Evolutionary conservation across 2,113 vertebrate genomes (phyloP), one percentile per base, ranked within the genome.

Genomic region (Sebastes fasciatus): DNA sequence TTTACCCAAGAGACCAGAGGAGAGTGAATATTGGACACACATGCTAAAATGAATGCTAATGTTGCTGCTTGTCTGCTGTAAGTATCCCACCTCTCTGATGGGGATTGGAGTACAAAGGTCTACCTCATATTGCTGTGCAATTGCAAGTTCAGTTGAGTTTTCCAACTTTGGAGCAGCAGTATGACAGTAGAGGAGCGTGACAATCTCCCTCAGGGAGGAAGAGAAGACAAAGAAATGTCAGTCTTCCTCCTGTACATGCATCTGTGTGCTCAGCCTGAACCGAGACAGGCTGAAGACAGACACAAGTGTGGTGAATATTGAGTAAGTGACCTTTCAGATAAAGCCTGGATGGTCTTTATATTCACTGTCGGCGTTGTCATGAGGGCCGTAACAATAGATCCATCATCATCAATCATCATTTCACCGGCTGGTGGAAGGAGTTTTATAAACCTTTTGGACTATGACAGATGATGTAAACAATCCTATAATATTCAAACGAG

Each of bases 311-410:
- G 54, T 84, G 89, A 88, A 92, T 92, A 88, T 69, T 80, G 80
- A 93, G 74, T 78, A 74, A 81, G 84, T 90, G 92, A 92, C 91
- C 89, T 93, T 94, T 92, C 71, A 88, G 83, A 89, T 85, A 79
- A 87, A 74, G 83, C 64, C 86, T 83, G 81, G 60, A 76, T 72
- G 66, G 55, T 82, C 79, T 88, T 86, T 87, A 80, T 85, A 86
- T 81, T 91, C 83, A 51, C 81, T 85, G 86, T 86, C 89, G 67
- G 61, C 42, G 34, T 58, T 88, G 86, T 89, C 86, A 84, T 16
- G 72, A 80, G 55, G 61, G 76, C 82, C 48, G 69, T 54, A 84
- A 85, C 86, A 90, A 88, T 76, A 87, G 79, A 86, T 88, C 91
- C 88, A 91, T 91, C 90, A 91, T 90, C 86, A 89, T 93, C 90